These are phyloP conservation scores for Meloe dianella DNA, from an alignment of 2,888 invertebrate species.

Conservation along the genomic window DNA sequence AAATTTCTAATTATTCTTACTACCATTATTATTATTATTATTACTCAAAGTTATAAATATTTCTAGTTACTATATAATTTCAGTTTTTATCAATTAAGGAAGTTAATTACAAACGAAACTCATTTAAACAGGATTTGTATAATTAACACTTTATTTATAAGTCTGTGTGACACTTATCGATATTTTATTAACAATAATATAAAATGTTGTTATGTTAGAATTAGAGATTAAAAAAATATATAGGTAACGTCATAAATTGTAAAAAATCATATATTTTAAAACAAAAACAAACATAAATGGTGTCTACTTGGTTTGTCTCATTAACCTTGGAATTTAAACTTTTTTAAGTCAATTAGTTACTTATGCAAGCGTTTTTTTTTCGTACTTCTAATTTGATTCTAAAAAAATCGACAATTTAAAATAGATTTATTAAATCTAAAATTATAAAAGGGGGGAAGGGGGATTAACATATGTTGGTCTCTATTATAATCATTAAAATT, in stretches of 20 bases:
- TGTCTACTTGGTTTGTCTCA: neutral
- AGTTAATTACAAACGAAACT: constrained; percentile 18
- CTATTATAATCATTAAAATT: neutral
- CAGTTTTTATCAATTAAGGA: constrained; percentile 30
- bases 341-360: neutral
- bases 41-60: neutral
- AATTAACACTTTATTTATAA: neutral
- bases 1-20: neutral
- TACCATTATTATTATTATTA: neutral
- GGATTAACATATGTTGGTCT: neutral
- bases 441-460: no score
- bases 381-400: neutral
- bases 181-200: no score
- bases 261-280: neutral
- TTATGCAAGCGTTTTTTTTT: neutral
- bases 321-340: neutral
- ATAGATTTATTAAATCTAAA: no score
- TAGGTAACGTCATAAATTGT: neutral
- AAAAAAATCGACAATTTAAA: neutral
- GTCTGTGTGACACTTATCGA: no score
- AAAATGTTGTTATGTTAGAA: no score
- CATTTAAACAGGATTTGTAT: neutral
- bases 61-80: neutral
- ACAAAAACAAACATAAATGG: neutral
- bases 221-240: neutral